Evolutionary conservation across 2,797 vertebrate species (phyloP).

Genomic region (Hydrolagus colliei): DNA sequence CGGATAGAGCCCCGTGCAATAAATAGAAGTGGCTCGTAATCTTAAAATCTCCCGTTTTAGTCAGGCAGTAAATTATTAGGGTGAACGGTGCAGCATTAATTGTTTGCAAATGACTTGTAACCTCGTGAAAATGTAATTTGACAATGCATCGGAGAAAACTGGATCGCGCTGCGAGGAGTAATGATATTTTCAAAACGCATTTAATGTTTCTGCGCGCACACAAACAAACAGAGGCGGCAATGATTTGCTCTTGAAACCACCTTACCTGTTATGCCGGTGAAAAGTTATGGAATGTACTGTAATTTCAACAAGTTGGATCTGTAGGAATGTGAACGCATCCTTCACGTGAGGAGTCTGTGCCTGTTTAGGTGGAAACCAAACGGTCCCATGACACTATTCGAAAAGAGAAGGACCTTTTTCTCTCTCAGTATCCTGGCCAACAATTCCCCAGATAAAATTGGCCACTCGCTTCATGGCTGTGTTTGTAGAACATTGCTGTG

Average conservation of each 20-base stretch:
- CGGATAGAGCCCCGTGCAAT: too few species aligned
- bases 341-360: too few species aligned
- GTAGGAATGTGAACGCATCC: too few species aligned
- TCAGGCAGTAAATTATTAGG: neutral
- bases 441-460: too few species aligned
- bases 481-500: too few species aligned
- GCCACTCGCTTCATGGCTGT: too few species aligned
- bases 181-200: slow-evolving; percentile 14
- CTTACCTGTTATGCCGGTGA: neutral
- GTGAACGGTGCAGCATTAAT: neutral
- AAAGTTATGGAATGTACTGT: too few species aligned
- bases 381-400: too few species aligned
- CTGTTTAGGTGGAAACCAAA: too few species aligned
- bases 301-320: too few species aligned
- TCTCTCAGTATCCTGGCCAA: too few species aligned
- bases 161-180: neutral
- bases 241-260: slow-evolving; percentile 2
- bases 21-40: neutral
- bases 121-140: neutral
- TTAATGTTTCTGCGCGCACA: neutral
- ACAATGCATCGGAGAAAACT: neutral
- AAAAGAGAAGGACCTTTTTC: too few species aligned
- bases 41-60: neutral
- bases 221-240: neutral
- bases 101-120: neutral